Conservation (phyloP, 2,888 invertebrate species). For the Notodonta ziczac region DNA sequence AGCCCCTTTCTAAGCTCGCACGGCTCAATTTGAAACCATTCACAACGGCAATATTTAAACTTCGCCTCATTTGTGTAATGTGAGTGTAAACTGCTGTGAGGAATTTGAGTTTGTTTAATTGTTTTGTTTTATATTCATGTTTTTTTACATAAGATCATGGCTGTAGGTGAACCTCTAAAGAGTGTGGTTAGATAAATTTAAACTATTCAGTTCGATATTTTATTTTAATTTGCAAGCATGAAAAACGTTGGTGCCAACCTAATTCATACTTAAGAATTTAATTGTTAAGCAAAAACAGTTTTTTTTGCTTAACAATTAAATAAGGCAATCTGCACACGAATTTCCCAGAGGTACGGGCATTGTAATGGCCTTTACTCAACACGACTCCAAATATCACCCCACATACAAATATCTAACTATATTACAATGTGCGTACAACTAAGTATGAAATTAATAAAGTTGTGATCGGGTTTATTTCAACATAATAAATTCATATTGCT, state of each 20-base stretch:
- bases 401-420: neutral
- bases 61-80: slow-evolving; percentile 50
- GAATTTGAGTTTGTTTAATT: slow-evolving; percentile 10
- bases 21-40: slow-evolving; percentile 59
- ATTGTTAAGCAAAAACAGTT: slow-evolving; percentile 8
- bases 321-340: neutral
- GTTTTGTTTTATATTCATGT: too few species aligned
- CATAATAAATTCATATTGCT: neutral
- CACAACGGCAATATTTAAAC: slow-evolving; percentile 54
- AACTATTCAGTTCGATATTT: too few species aligned
- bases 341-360: slow-evolving; percentile 2
- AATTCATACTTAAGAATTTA: neutral
- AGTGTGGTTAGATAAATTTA: too few species aligned
- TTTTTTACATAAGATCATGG: too few species aligned
- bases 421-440: neutral
- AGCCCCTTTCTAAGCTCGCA: slow-evolving; percentile 49
- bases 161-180: too few species aligned
- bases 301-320: too few species aligned
- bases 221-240: too few species aligned
- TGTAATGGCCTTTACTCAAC: neutral
- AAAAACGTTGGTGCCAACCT: too few species aligned
- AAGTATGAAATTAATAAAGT: slow-evolving; percentile 1
- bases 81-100: slow-evolving; percentile 40
- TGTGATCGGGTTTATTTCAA: neutral
- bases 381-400: neutral